phyloP scores from a whole-genome alignment of 2,888 invertebrate species.

The Leptopterna dolabrata region DNA sequence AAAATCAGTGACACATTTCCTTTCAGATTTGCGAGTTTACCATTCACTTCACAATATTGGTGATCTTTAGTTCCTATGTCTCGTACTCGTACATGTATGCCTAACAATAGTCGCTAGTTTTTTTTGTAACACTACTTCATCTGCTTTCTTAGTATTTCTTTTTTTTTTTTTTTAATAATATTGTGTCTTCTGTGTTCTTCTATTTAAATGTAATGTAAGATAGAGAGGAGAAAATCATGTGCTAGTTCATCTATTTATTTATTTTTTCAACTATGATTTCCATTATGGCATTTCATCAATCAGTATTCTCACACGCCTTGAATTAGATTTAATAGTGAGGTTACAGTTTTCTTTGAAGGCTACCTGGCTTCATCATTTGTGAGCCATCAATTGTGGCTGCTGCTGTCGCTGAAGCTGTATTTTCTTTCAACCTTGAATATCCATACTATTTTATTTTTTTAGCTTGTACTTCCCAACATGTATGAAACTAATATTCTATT shows the following conservation, averaged over 20 bases:
- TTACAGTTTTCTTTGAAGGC: neutral
- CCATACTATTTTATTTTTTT: neutral
- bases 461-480: constrained; percentile 2
- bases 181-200: neutral
- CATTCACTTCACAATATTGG: neutral
- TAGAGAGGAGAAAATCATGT: constrained; percentile 49
- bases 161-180: neutral
- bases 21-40: neutral
- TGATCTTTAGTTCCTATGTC: constrained; percentile 3
- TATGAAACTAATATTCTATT: constrained; percentile 25
- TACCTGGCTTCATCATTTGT: neutral
- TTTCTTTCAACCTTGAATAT: neutral
- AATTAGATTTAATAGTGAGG: neutral
- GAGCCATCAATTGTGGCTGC: neutral
- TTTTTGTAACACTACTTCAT: neutral
- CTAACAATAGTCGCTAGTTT: neutral
- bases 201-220: neutral
- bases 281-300: neutral
- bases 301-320: neutral
- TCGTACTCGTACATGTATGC: neutral
- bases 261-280: neutral
- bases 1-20: neutral
- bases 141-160: constrained; percentile 17
- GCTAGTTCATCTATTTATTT: neutral
- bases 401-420: neutral